Conservation (phyloP, 1,140 invertebrate species). For the Myzus persicae region DNA sequence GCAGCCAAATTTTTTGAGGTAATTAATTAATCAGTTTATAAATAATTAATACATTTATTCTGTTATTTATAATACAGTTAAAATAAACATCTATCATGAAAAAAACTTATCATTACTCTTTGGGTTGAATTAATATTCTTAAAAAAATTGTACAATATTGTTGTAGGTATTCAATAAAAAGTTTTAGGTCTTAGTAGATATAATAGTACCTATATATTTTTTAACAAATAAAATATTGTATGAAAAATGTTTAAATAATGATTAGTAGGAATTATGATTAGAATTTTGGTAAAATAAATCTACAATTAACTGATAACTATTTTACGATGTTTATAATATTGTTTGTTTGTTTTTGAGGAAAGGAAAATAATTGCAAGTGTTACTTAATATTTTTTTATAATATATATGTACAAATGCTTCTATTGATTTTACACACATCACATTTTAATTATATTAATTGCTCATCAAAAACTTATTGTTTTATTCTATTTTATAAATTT, state of each 20-base stretch:
- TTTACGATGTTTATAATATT: too few relatives aligned
- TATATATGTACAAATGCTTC: not conserved
- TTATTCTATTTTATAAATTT: too few relatives aligned
- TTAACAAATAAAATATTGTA: not conserved
- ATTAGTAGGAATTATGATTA: not conserved
- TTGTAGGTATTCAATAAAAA: not conserved
- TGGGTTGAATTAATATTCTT: not conserved
- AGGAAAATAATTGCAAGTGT: too few relatives aligned
- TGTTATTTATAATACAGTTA: not conserved
- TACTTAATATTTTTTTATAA: not conserved
- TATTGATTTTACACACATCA: not conserved
- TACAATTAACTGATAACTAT: too few relatives aligned
- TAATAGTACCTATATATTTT: not conserved
- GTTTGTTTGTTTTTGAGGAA: too few relatives aligned
- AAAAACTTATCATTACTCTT: not conserved
- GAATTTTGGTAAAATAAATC: too few relatives aligned
- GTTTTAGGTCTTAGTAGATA: not conserved
- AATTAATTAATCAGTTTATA: conserved; percentile 58
- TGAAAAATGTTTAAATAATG: not conserved
- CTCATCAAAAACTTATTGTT: not conserved
- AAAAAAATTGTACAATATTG: not conserved
- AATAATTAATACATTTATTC: not conserved
- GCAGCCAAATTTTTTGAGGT: conserved; percentile 70
- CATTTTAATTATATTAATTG: not conserved
- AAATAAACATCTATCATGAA: not conserved